Conservation (phyloP, 2,113 vertebrate genomes). For the Lipophrys pholis region DNA sequence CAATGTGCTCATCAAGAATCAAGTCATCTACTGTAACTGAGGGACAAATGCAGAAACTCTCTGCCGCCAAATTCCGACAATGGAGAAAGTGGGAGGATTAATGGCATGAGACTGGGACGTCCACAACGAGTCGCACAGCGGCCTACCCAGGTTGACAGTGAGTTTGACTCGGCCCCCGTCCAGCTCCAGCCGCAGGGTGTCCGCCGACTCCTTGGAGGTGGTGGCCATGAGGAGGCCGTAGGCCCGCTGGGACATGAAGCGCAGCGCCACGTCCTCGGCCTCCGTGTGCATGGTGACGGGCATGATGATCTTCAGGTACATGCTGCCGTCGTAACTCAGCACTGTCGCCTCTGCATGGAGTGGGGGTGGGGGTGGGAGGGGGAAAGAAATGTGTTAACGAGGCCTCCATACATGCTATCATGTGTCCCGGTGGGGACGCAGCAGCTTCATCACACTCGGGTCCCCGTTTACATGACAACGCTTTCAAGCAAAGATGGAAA, state of each 20-base stretch:
- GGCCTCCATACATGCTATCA: no score
- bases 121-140: slow-evolving; percentile 5
- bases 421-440: no score
- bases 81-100: not conserved
- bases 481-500: no score
- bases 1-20: not conserved
- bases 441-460: no score
- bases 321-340: slow-evolving; percentile 95
- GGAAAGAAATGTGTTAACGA: no score
- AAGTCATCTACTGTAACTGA: slow-evolving; percentile 1
- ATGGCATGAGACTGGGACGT: slow-evolving; percentile 4
- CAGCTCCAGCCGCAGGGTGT: slow-evolving; percentile 94
- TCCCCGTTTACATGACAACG: no score
- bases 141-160: slow-evolving; percentile 94
- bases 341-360: slow-evolving; percentile 89
- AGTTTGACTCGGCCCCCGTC: slow-evolving; percentile 94
- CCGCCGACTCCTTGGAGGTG: slow-evolving; percentile 93
- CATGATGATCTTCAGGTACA: slow-evolving; percentile 96
- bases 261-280: slow-evolving; percentile 91
- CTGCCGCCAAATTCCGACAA: not conserved
- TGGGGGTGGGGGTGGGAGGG: not conserved
- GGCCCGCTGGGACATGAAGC: slow-evolving; percentile 95
- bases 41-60: slow-evolving; percentile 44
- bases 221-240: slow-evolving; percentile 95
- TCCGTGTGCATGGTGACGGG: slow-evolving; percentile 91